A percentile compares a stretch with the other conserved stretches of the same genome.
These are phyloP conservation scores for Falcunculus frontatus DNA, from an alignment of 2,113 vertebrate genomes.

Conservation along the genomic window DNA sequence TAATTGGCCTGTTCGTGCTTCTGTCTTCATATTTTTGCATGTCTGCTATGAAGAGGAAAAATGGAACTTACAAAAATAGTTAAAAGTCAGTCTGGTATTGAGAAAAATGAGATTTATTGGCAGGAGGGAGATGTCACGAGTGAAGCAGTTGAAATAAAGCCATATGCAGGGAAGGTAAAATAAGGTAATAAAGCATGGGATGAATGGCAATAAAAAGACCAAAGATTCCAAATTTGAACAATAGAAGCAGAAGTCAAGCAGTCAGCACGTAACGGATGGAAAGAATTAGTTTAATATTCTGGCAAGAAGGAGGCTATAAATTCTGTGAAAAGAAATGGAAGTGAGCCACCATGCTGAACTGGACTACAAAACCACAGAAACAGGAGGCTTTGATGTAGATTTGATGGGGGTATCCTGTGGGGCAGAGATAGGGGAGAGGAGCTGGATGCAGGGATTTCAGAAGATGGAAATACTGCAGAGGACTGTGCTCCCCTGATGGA, in stretches of 20 bases:
- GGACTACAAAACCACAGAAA: neutral
- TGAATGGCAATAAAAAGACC: slow-evolving; percentile 37
- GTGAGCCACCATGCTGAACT: neutral
- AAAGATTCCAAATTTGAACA: slow-evolving; percentile 37
- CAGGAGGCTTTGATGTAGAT: slow-evolving; percentile 12
- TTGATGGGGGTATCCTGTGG: neutral
- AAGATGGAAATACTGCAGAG: neutral
- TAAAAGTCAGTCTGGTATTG: neutral
- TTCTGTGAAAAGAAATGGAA: slow-evolving; percentile 22
- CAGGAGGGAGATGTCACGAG: neutral
- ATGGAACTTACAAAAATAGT: neutral
- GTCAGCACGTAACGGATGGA: neutral
- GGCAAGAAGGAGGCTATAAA: neutral
- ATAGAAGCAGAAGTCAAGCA: neutral
- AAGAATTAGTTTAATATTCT: slow-evolving; percentile 24
- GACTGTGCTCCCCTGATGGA: neutral
- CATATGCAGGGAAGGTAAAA: neutral
- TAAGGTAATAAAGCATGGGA: slow-evolving; percentile 4
- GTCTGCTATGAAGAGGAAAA: neutral
- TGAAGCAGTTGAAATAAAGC: slow-evolving; percentile 7
- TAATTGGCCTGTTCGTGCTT: neutral
- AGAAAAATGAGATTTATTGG: slow-evolving; percentile 1
- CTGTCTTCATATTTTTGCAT: neutral
- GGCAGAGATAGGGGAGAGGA: neutral
- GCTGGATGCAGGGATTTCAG: neutral